Evolutionary conservation across 2,888 invertebrate species (phyloP).

Genomic region (Cataglyphis rosenhaueri): DNA sequence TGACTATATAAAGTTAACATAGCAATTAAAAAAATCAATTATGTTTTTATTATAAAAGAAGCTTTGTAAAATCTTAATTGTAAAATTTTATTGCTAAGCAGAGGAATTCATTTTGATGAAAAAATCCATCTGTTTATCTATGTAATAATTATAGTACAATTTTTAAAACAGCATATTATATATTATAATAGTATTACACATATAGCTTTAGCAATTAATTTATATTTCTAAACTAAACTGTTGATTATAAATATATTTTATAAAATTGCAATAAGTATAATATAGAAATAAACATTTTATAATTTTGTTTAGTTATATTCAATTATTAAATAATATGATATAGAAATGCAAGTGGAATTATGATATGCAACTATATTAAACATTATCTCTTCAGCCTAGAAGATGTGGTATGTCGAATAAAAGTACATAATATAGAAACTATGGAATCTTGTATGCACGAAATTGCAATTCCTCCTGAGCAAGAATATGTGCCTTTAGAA

Average conservation of each 20-base stretch:
- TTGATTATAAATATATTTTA: not conserved
- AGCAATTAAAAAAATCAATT: too few relatives aligned
- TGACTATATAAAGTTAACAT: not conserved
- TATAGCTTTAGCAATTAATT: not conserved
- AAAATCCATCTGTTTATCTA: too few relatives aligned
- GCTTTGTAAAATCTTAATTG: not conserved
- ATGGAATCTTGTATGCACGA: conserved; percentile 98
- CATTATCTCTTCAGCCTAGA: conserved; percentile 88
- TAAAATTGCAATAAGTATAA: not conserved
- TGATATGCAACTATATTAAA: conserved; percentile 31
- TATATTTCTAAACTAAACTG: not conserved
- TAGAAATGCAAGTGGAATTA: not conserved
- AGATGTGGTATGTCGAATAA: conserved; percentile 92
- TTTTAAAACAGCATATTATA: not conserved
- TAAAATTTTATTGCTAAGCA: not conserved
- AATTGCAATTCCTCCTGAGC: conserved; percentile 96
- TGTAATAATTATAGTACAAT: not conserved
- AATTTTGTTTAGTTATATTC: not conserved
- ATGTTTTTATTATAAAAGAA: not conserved
- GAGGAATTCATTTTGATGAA: too few relatives aligned
- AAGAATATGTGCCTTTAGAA: conserved; percentile 90
- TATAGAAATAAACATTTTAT: not conserved
- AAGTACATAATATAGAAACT: conserved; percentile 95
- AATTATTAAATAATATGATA: conserved; percentile 14
- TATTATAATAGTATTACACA: not conserved